These are phyloP conservation scores for Passer montanus DNA, from an alignment of 2,113 vertebrate species.

Conservation along the genomic window DNA sequence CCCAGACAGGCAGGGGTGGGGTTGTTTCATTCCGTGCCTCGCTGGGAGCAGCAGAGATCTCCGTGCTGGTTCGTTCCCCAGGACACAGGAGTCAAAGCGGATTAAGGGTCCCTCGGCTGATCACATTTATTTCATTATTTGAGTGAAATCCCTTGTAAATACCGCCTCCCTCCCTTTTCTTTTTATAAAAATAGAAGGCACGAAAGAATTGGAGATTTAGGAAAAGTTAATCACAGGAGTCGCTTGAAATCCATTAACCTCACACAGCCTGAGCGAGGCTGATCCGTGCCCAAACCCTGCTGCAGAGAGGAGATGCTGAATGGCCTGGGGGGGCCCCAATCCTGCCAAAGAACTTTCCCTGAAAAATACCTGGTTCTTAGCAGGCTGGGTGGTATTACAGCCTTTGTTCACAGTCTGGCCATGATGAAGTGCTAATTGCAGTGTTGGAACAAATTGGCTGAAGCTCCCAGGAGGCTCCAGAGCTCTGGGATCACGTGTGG, in stretches of 20 bases:
- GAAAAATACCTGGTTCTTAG: background rate
- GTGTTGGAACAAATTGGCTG: background rate
- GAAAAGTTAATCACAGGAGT: constrained; percentile 49
- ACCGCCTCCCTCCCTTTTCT: background rate
- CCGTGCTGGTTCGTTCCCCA: background rate
- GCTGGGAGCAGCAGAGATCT: background rate
- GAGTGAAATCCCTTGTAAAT: constrained; percentile 63
- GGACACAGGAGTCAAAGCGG: constrained; percentile 52
- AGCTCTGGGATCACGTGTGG: background rate
- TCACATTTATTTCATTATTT: constrained; percentile 70
- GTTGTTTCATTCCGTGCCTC: background rate
- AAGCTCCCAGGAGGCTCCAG: background rate
- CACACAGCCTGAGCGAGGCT: background rate
- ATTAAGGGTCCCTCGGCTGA: constrained; percentile 55
- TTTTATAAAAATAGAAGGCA: constrained; percentile 60
- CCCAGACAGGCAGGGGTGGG: background rate
- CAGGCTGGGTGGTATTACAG: background rate
- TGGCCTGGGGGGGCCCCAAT: fast-evolving
- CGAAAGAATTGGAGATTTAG: constrained; percentile 56
- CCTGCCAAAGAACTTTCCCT: background rate
- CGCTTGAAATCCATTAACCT: constrained; percentile 17
- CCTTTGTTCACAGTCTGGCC: background rate
- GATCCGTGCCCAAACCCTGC: background rate
- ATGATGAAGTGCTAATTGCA: background rate
- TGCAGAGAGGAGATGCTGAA: background rate